Evolutionary conservation across 2,888 invertebrate genomes (phyloP).

Genomic region (Pyrochroa serraticornis): DNA sequence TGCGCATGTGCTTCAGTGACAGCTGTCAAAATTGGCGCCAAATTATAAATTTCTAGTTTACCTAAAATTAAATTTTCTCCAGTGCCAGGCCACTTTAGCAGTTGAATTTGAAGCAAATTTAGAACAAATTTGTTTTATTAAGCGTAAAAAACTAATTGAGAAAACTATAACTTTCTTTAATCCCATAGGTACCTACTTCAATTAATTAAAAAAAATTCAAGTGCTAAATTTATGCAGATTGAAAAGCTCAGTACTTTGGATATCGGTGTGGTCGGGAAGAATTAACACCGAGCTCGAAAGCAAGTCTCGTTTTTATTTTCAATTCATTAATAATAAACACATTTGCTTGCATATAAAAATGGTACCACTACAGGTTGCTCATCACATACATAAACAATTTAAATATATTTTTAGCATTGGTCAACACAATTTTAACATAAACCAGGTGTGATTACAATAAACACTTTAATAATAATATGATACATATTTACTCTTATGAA

Average conservation of each 20-base stretch:
- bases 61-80: no score
- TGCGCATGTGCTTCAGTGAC: no score
- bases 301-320: constrained; percentile 9
- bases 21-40: no score
- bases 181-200: no score
- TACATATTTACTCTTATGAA: constrained; percentile 27
- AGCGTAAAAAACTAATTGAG: no score
- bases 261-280: not conserved
- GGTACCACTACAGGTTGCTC: constrained; percentile 19
- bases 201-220: no score
- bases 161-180: no score
- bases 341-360: constrained; percentile 23
- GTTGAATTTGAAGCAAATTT: no score
- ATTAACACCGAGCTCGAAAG: not conserved
- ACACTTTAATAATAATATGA: constrained; percentile 21
- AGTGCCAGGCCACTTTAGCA: no score
- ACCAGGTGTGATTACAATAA: not conserved
- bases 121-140: no score
- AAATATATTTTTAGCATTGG: constrained; percentile 9
- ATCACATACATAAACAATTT: constrained; percentile 9
- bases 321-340: constrained; percentile 5
- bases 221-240: not conserved
- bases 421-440: constrained; percentile 6
- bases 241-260: not conserved
- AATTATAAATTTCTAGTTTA: no score